Evolutionary conservation across 2,113 vertebrate genomes (phyloP), one percentile per base, ranked within the genome.

Genomic region (Argyrosomus japonicus): DNA sequence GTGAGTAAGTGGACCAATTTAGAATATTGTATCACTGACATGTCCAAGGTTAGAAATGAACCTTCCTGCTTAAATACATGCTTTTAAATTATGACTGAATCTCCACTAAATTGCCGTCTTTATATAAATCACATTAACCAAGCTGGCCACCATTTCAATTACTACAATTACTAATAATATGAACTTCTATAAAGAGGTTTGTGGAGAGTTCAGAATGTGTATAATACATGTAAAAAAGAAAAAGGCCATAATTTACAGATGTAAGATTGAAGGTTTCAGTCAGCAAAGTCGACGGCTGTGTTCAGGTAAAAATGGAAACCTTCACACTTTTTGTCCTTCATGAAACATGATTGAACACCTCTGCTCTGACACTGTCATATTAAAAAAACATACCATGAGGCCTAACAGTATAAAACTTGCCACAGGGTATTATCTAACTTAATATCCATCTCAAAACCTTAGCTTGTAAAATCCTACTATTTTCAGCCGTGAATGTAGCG

Each of bases 341-440:
- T 54, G 54, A 60, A 47, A 72, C 17, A 62, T 87, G 65, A 79
- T 27, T 43, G 75, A 82, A 53, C 40, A 23, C 13, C 54, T 2
- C 36, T 25, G 29, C 50, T 65, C 18, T 40, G 50, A 64, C 75
- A 43, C 23, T 11, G 29, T 69, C 61, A 68, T 45, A 71, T 51
- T 72, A 62, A 77, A 62, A 77, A 78, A 74, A 36, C 27, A 4
- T 62, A 40, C 3, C 29, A 43, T 8, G 2, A 27, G 43, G 3
- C 40, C 18, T 54, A 77, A 53, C 17, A 21, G 7, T 45, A 43
- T 56, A n/a, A 80, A 43, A 74, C 47, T 19, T 21, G 64, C 68
- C 64, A 14, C 25, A 6, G 69, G 78, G 58, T 71, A 51, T 76
- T 54, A 73, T 58, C 54, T 69, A 73, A 81, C 64, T 1, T 58